A percentile compares a stretch with the other conserved stretches of the same genome.
phyloP scores from a whole-genome alignment of 2,797 vertebrate species.

The Apogon talboti region DNA sequence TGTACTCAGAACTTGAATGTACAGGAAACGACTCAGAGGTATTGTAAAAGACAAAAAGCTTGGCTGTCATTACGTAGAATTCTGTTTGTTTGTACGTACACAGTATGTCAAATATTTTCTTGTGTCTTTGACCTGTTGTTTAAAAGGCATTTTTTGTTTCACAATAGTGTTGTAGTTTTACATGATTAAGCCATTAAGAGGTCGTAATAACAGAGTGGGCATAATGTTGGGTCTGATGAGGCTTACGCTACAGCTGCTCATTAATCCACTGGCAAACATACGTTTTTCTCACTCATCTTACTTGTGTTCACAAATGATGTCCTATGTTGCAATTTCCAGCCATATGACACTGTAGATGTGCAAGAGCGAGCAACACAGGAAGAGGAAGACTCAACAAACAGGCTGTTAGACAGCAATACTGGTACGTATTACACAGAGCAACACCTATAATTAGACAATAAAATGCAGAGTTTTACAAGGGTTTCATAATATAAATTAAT shows the following conservation, averaged over 20 bases:
- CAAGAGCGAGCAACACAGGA: slow-evolving; percentile 59
- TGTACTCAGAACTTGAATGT: slow-evolving; percentile 29
- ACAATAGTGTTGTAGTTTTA: not conserved
- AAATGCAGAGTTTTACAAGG: not conserved
- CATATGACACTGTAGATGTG: slow-evolving; percentile 69
- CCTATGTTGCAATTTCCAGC: slow-evolving; percentile 77
- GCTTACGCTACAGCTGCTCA: slow-evolving; percentile 3
- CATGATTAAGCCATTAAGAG: not conserved
- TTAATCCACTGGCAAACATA: slow-evolving; percentile 49
- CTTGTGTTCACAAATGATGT: slow-evolving; percentile 35
- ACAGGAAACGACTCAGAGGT: slow-evolving; percentile 61
- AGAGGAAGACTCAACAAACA: slow-evolving; percentile 54
- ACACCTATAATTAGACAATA: not conserved
- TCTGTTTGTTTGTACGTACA: slow-evolving; percentile 6
- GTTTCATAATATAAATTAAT: slow-evolving; percentile 8
- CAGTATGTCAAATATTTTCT: slow-evolving; percentile 11
- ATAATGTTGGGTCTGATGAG: slow-evolving; percentile 47
- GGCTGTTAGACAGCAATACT: slow-evolving; percentile 23
- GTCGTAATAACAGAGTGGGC: slow-evolving; percentile 17
- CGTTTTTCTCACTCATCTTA: slow-evolving; percentile 40
- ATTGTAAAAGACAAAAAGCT: not conserved
- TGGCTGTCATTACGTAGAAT: not conserved
- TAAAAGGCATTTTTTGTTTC: too few relatives aligned
- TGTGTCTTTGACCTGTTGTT: slow-evolving; percentile 22
- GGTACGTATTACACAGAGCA: slow-evolving; percentile 53